Evolutionary conservation across 1,140 invertebrate genomes (phyloP).

Genomic region (Campoletis sonorensis): DNA sequence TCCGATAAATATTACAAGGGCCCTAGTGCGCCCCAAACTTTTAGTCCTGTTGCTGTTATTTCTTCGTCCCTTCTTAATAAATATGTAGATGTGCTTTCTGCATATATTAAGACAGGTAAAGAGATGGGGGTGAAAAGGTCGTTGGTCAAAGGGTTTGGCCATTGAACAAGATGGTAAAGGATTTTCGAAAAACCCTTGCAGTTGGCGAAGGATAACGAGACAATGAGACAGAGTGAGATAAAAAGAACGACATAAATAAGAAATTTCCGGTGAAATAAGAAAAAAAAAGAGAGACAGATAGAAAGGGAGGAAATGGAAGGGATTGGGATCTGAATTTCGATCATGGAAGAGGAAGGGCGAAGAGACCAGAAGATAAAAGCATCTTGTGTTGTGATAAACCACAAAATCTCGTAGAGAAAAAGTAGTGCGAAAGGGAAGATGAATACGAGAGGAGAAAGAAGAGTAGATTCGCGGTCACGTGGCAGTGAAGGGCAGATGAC

Average conservation of each 20-base stretch:
- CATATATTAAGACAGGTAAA: too few relatives aligned
- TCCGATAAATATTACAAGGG: background rate
- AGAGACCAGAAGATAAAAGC: background rate
- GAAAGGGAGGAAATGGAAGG: background rate
- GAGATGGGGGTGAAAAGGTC: background rate
- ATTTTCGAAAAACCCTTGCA: background rate
- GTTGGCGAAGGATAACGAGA: background rate
- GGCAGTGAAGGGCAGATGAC: constrained; percentile 37
- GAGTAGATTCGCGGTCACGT: constrained; percentile 18
- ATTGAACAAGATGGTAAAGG: background rate
- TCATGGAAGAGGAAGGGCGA: background rate
- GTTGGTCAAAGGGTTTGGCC: background rate
- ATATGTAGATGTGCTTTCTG: too few relatives aligned
- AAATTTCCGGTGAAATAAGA: too few relatives aligned
- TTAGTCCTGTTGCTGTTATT: background rate
- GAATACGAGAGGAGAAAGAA: background rate
- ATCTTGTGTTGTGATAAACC: background rate
- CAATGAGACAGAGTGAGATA: background rate
- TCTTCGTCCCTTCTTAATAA: background rate
- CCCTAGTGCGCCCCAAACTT: background rate
- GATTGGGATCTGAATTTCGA: background rate
- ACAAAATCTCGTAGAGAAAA: background rate
- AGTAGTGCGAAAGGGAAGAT: background rate
- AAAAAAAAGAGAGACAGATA: too few relatives aligned
- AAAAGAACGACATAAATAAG: too few relatives aligned